These are phyloP conservation scores for Harpalus rufipes DNA, from an alignment of 2,888 invertebrate species.

Conservation along the genomic window DNA sequence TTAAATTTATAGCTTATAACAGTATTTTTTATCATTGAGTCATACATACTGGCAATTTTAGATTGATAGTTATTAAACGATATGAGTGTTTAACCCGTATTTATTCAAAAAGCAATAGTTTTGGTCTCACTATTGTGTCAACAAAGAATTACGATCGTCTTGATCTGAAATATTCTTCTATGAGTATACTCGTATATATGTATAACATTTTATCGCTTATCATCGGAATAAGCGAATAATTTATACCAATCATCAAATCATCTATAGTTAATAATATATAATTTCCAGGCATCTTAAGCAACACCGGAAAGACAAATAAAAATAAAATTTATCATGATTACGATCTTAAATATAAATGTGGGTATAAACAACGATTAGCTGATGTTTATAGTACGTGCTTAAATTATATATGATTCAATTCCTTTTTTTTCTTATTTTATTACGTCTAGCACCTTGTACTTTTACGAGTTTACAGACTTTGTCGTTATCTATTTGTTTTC, in stretches of 20 bases:
- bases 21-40: no score
- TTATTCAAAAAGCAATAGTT: no score
- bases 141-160: no score
- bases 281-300: constrained; percentile 18
- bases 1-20: no score
- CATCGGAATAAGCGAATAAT: background rate
- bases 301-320: constrained; percentile 23
- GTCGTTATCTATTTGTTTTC: background rate
- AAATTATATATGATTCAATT: background rate
- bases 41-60: no score
- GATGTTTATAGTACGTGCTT: constrained; percentile 3
- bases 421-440: background rate
- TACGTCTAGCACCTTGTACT: background rate
- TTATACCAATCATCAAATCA: constrained; percentile 31
- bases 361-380: constrained; percentile 4
- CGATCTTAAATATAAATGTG: constrained; percentile 14
- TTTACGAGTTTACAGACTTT: background rate
- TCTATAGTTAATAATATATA: constrained; percentile 21
- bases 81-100: no score
- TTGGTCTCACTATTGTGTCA: no score
- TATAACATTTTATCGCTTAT: background rate
- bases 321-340: constrained; percentile 17
- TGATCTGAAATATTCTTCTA: no score
- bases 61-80: no score
- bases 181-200: no score